phyloP scores from a whole-genome alignment of 2,797 vertebrate species.

The Fundulus diaphanus region DNA sequence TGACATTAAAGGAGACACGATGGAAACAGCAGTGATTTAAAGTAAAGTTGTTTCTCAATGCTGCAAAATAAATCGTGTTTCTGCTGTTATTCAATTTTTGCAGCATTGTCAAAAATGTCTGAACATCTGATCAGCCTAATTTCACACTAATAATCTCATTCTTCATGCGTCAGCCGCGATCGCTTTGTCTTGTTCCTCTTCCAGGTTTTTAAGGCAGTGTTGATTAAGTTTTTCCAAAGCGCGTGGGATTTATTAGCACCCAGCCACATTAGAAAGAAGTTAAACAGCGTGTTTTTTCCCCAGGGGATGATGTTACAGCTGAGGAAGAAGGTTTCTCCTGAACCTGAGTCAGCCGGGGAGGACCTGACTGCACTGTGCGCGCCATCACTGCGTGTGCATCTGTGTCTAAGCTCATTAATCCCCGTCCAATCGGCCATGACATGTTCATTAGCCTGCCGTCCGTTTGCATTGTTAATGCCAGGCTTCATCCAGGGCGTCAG shows the following conservation, averaged over 20 bases:
- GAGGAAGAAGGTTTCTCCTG: slow-evolving; percentile 30
- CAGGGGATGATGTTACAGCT: slow-evolving; percentile 22
- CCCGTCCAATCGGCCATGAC: slow-evolving; percentile 62
- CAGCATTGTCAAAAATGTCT: background rate
- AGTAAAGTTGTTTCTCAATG: background rate
- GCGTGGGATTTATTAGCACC: slow-evolving; percentile 37
- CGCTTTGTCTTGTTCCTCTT: slow-evolving; percentile 9
- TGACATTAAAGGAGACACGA: slow-evolving; percentile 17
- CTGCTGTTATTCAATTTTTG: background rate
- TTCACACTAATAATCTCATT: slow-evolving; percentile 27
- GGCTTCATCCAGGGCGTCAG: slow-evolving; percentile 31
- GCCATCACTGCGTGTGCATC: slow-evolving; percentile 15
- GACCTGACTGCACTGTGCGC: slow-evolving; percentile 27
- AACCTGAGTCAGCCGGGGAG: slow-evolving; percentile 43
- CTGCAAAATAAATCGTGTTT: slow-evolving; percentile 3
- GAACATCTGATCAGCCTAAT: slow-evolving; percentile 39
- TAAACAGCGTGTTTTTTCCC: slow-evolving; percentile 40
- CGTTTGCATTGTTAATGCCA: slow-evolving; percentile 60
- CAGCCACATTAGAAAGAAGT: slow-evolving; percentile 36
- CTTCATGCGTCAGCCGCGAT: slow-evolving; percentile 49
- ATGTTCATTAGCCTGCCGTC: slow-evolving; percentile 74
- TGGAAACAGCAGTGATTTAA: slow-evolving; percentile 5
- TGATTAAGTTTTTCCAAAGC: slow-evolving; percentile 34
- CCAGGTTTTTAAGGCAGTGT: background rate
- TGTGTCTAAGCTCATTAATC: slow-evolving; percentile 67